Evolutionary conservation across 2,888 invertebrate species (phyloP).

Genomic region (Campopleginae sp.): DNA sequence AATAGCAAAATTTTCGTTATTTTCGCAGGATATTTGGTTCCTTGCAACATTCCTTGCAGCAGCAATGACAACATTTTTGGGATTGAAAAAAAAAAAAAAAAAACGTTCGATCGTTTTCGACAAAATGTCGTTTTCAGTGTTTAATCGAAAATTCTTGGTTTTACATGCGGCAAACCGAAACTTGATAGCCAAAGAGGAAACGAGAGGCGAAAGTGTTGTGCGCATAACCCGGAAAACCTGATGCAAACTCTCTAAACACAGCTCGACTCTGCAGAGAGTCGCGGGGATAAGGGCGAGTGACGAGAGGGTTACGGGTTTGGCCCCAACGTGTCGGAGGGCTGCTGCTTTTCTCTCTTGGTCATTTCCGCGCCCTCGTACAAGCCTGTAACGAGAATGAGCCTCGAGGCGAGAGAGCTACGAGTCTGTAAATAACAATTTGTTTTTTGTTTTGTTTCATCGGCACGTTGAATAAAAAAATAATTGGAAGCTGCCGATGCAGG

Average conservation of each 20-base stretch:
- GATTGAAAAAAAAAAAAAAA: no score
- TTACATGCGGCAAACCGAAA: neutral
- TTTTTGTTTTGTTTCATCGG: neutral
- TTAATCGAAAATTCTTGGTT: neutral
- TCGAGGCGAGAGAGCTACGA: conserved; percentile 38
- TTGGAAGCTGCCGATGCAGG: neutral
- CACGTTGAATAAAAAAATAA: neutral
- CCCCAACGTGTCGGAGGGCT: conserved; percentile 37
- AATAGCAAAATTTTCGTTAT: no score
- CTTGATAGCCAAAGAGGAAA: neutral
- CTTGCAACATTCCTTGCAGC: no score
- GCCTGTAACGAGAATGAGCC: conserved; percentile 43
- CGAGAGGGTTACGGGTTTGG: conserved; percentile 36
- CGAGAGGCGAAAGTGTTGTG: neutral
- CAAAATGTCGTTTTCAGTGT: no score
- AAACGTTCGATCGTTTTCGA: no score
- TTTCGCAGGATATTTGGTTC: no score
- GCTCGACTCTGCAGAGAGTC: conserved; percentile 4
- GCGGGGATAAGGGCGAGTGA: conserved; percentile 26
- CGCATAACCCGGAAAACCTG: conserved; percentile 27
- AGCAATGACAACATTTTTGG: no score
- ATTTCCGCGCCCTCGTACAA: conserved; percentile 55
- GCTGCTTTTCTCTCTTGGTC: conserved; percentile 58
- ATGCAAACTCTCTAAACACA: conserved; percentile 10
- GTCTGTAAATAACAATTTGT: neutral